Base-by-base conservation (phyloP, 2,888 invertebrate genomes). In the Odontocerum albicorne region DNA sequence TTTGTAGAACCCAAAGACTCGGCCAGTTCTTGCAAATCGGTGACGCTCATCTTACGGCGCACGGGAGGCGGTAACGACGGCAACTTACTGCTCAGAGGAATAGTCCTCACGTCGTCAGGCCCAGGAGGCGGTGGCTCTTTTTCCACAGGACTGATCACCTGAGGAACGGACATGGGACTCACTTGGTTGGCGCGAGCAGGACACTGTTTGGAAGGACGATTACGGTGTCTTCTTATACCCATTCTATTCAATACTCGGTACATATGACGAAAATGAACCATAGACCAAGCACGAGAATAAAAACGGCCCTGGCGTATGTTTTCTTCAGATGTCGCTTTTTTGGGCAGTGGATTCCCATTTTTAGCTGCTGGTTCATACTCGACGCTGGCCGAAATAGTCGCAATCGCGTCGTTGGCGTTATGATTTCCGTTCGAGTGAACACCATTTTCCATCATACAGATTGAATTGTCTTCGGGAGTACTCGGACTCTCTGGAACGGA, bases 401-500 rank as follows among this genome's bases (percentile, higher is more conserved):
- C 46, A 53, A 62, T 53, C 50, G 61, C 51, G 56, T 63, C 59
- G 62, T 39, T 58, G 56, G 44, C 53, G 22, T 51, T 46, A 22
- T 44, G 38, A 31, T 39, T 20, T 27, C 59, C 55, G 27, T 54
- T 52, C 2, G 57, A 20, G 21, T 52, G 46, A n/a, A 35, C 32
- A 7, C 52, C 55, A 33, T 58, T 49, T 33, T 55, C 56, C 27
- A 47, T 36, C 38, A 51, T 55, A 39, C 70, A 65, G 39, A 72
- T 63, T 1, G 76, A 68, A n/a, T 70, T 66, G 65, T 79, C 79
- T 49, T 74, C 73, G 45, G 78, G 77, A 64, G 79, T 75, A 64
- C 81, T 81, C 0, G 82, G 82, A 68, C 81, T 82, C 59, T 82
- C 81, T 1, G 81, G 81, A 6, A 80, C 79, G 22, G 75, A 77